Evolutionary conservation across 2,888 invertebrate genomes (phyloP).

Genomic region (Gortyna flavago): DNA sequence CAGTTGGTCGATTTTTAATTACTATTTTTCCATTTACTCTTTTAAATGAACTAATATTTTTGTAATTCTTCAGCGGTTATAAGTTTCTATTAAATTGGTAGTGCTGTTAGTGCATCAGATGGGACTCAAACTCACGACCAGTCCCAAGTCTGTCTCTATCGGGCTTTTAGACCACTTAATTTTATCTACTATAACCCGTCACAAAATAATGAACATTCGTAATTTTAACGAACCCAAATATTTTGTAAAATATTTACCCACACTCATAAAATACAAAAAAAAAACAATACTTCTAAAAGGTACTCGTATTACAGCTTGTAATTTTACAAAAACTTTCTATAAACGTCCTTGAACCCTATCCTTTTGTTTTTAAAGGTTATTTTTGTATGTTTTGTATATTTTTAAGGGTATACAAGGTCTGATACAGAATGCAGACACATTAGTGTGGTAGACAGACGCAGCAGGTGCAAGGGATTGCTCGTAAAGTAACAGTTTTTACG

Average conservation of each 20-base stretch:
- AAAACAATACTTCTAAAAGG: constrained; percentile 26
- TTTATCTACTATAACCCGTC: background rate
- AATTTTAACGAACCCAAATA: constrained; percentile 16
- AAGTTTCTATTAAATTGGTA: background rate
- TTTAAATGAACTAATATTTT: too few species aligned
- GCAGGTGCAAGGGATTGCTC: constrained; percentile 67
- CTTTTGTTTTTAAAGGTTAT: background rate
- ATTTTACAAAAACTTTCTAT: constrained; percentile 5
- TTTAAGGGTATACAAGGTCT: background rate
- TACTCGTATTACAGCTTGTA: constrained; percentile 27
- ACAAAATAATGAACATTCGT: background rate
- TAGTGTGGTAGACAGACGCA: constrained; percentile 69
- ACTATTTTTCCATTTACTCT: too few species aligned
- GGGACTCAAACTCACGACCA: background rate
- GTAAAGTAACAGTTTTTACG: constrained; percentile 55
- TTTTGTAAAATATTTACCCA: constrained; percentile 15
- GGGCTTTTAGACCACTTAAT: background rate
- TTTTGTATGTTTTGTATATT: constrained; percentile 16
- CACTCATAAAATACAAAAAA: constrained; percentile 26
- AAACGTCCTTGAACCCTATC: background rate
- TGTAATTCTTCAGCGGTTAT: too few species aligned
- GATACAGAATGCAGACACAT: constrained; percentile 62
- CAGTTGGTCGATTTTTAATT: too few species aligned
- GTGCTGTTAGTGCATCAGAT: background rate
- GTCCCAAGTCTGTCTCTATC: background rate